Base-by-base conservation (phyloP, 2,888 invertebrate genomes). In the Sarcophaga variegata region DNA sequence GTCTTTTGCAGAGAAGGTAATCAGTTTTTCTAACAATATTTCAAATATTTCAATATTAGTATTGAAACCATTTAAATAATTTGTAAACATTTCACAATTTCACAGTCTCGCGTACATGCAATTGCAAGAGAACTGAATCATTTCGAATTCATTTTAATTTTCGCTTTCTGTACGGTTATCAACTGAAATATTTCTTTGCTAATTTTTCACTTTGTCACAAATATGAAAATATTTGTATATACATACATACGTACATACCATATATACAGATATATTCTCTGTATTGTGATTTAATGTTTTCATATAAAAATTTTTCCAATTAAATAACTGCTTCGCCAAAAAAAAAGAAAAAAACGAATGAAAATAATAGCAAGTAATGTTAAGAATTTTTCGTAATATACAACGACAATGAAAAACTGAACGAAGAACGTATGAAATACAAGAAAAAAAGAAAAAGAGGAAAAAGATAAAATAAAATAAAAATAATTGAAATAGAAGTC, bases 401-500 rank as follows among this genome's bases (percentile, higher is more conserved):
- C 60, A 66, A 76, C 27, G 66, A 76, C 45, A 71, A 60, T 49
- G 75, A 62, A 76, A 60, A 79, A 79, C 27, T 47, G 62, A 64
- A 71, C 71, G 63, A 64, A 66, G 64, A 77, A 77, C 22, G 77
- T 2, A 37, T 37, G 8, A 10, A 37, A 2, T 2, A 37, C 37
- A 78, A 37, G 62, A 54, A 70, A 45, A 20, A 49, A 71, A 60
- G 72, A 25, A 10, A 71, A 17, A 1, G 70, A 0, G 1, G 63
- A 64, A 64, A 74, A 62, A 70, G 45, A 64, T 72, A 66, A 83
- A 67, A 84, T 76, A 71, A 83, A 86, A 86, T 80, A 83, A 80
- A 83, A 89, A 88, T 89, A 89, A 89, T 89, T 89, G 89, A 89
- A 89, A 89, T 88, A 88, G 88, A 89, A 89, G 89, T 86, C 87